phyloP scores from a whole-genome alignment of 2,113 vertebrate genomes.

The Poeciliopsis prolifica region DNA sequence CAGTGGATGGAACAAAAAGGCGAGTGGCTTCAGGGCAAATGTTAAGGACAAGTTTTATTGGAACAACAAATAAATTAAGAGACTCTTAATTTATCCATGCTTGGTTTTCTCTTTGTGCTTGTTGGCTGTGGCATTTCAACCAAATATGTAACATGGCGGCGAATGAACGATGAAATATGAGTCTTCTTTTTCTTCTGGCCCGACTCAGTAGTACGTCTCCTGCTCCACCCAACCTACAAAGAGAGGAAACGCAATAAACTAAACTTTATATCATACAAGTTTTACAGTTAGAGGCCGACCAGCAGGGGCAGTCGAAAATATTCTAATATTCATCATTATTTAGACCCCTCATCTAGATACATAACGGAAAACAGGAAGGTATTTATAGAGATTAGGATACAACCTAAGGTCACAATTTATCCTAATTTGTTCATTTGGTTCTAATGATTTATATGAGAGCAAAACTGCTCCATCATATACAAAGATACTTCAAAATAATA shows the following conservation, averaged over 20 bases:
- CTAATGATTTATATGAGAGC: neutral
- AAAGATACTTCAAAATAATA: neutral
- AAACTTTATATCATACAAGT: neutral
- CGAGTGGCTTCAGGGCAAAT: slow-evolving; percentile 29
- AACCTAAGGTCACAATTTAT: too few species aligned
- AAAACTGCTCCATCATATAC: neutral
- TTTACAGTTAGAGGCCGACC: neutral
- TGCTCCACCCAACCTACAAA: slow-evolving; percentile 85
- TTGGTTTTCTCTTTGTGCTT: slow-evolving; percentile 5
- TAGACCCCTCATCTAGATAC: neutral
- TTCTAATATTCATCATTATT: neutral
- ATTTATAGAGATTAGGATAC: neutral
- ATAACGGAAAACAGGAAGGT: neutral
- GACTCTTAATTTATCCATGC: slow-evolving; percentile 55
- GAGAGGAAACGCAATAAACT: slow-evolving; percentile 50
- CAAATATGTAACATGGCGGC: slow-evolving; percentile 70
- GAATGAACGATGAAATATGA: slow-evolving; percentile 49
- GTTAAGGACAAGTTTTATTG: slow-evolving; percentile 66
- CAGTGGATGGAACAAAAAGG: neutral
- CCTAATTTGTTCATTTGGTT: neutral
- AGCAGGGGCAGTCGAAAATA: neutral
- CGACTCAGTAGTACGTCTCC: slow-evolving; percentile 87
- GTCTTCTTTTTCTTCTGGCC: slow-evolving; percentile 4
- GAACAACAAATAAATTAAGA: slow-evolving; percentile 59
- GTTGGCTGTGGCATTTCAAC: slow-evolving; percentile 37